A percentile compares a stretch with the other conserved stretches of the same genome.
These are phyloP conservation scores for Tachystola acroxantha DNA, from an alignment of 2,888 invertebrate species.

Conservation along the genomic window DNA sequence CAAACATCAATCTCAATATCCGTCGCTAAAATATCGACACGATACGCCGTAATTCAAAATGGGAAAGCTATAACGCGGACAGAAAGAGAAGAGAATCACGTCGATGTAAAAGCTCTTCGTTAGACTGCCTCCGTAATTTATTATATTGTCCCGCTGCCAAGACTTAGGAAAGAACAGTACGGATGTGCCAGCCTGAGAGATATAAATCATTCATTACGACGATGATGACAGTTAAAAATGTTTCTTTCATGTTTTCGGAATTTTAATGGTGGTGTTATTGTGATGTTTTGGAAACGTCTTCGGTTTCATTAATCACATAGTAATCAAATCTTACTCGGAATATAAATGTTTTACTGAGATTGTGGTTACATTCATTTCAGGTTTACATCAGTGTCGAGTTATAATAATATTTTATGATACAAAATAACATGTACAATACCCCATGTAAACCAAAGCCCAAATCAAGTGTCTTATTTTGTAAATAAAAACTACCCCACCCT, in stretches of 20 bases:
- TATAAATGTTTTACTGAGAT: too few species aligned
- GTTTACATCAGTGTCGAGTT: too few species aligned
- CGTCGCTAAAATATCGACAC: neutral
- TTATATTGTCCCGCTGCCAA: conserved; percentile 44
- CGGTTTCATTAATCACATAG: neutral
- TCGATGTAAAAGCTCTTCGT: conserved; percentile 42
- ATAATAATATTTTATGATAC: too few species aligned
- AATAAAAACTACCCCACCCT: too few species aligned
- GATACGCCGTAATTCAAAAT: neutral
- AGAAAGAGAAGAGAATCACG: conserved; percentile 26
- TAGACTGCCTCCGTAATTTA: conserved; percentile 45
- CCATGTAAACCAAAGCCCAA: too few species aligned
- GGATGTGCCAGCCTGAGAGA: conserved; percentile 13
- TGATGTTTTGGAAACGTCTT: neutral
- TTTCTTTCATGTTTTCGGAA: conserved; percentile 1
- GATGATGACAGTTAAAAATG: conserved; percentile 5
- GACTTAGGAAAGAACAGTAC: conserved; percentile 29
- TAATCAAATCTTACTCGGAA: too few species aligned
- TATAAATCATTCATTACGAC: conserved; percentile 5
- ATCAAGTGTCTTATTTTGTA: too few species aligned
- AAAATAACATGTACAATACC: too few species aligned
- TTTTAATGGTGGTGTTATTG: neutral
- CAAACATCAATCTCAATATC: neutral
- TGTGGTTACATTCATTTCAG: too few species aligned
- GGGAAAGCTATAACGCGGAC: conserved; percentile 16